Base-by-base conservation (phyloP, 1,140 invertebrate genomes). In the Subanguina moxae region DNA sequence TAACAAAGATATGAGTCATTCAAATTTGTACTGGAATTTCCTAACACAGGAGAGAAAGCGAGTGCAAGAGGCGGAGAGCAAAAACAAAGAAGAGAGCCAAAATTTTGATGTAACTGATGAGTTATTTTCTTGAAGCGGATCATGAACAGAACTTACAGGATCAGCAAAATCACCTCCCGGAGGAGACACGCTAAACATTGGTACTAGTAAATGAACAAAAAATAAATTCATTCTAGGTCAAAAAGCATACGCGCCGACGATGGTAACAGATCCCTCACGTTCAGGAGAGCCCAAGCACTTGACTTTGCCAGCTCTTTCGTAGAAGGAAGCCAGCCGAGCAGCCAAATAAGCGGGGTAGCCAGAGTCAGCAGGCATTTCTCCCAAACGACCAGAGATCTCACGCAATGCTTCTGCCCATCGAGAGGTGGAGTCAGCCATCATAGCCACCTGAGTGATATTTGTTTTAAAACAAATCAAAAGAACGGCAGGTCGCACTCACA, bases 351-450 rank as follows among this genome's bases (percentile, higher is more conserved):
- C 96, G 45, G 96, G 96, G 85, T 99, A 99, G 84, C 96, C 96
- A 68, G 94, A 86, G 82, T 87, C 83, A 74, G 96, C 96, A 85
- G 96, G 96, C 96, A 99, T 99, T 88, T 99, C 96, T 85, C 95
- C 96, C 78, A 99, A 87, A 88, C 96, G 93, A 86, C 95, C 95
- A 1, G 95, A 98, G 86, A 99, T 99, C 89, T 99, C 96, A 89
- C 96, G 89, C 83, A 99, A 87, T 79, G 95, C 95, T 85, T 99
- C 96, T 62, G 96, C 96, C 96, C 96, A 99, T 87, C 96, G 92
- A 23, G 95, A 98, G 15, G 96, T 99, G n/a, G 95, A 98, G 85
- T 99, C 96, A 78, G 96, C 96, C 96, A 99, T 99, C 96, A 99
- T 99, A 65, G 95, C 94, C 28, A 99, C 48, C 95, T 52, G 15